These are phyloP conservation scores for Sesia bembeciformis DNA, from an alignment of 2,888 invertebrate genomes.

Conservation along the genomic window DNA sequence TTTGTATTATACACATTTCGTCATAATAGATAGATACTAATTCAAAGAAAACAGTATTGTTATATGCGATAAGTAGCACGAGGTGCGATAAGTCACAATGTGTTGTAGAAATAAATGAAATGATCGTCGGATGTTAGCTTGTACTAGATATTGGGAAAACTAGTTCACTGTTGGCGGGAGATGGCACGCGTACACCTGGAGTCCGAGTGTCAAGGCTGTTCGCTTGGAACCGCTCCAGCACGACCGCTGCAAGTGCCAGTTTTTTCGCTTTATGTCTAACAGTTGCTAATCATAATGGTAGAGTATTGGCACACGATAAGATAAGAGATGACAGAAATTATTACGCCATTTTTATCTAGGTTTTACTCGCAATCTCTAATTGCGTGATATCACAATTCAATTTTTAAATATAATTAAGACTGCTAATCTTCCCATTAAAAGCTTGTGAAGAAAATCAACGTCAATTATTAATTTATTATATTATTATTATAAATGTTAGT, in stretches of 20 bases:
- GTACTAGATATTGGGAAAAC: slow-evolving; percentile 34
- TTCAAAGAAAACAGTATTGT: background rate
- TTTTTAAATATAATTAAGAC: background rate
- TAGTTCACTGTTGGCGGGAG: slow-evolving; percentile 22
- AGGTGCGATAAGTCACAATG: slow-evolving; percentile 10
- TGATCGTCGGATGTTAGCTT: slow-evolving; percentile 16
- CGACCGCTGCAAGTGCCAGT: slow-evolving; percentile 7
- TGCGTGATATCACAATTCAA: background rate
- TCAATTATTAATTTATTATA: slow-evolving; percentile 18
- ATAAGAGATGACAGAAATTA: background rate
- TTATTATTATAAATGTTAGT: slow-evolving; percentile 20
- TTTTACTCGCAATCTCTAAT: slow-evolving; percentile 10
- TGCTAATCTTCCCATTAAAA: slow-evolving; percentile 3
- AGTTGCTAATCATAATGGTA: background rate
- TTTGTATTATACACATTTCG: background rate
- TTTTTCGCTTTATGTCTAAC: background rate
- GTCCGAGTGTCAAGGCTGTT: slow-evolving; percentile 66
- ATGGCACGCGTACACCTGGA: slow-evolving; percentile 53
- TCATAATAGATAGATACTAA: background rate
- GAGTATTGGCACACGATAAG: background rate
- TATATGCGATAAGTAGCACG: slow-evolving; percentile 5
- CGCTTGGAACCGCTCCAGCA: slow-evolving; percentile 61
- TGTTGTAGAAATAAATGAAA: slow-evolving; percentile 7
- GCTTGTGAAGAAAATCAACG: slow-evolving; percentile 31
- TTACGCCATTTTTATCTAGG: background rate